A percentile compares a stretch with the other conserved stretches of the same genome.
Evolutionary conservation across 2,888 invertebrate genomes (phyloP).

Genomic region (Malachius bipustulatus): DNA sequence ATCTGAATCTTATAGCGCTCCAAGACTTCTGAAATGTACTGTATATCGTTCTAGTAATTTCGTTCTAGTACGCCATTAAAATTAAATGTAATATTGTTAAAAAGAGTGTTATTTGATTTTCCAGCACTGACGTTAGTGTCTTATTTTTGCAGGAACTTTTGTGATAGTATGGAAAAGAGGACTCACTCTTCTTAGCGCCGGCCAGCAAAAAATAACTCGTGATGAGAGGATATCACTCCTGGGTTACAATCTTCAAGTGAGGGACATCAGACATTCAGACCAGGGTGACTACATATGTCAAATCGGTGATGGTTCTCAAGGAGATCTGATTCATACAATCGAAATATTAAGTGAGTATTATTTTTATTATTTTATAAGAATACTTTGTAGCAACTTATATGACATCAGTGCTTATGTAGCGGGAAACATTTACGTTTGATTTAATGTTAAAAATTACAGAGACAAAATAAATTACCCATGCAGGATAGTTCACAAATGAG

Average conservation of each 20-base stretch:
- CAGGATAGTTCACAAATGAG: no score
- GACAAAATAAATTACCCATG: no score
- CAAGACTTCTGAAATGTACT: no score
- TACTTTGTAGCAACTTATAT: no score
- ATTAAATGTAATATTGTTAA: constrained; percentile 7
- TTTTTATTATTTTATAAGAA: no score
- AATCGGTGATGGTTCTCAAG: constrained; percentile 42
- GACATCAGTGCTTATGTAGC: no score
- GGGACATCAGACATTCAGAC: constrained; percentile 41
- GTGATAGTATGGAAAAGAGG: constrained; percentile 45
- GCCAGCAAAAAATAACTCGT: constrained; percentile 41
- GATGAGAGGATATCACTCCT: constrained; percentile 40
- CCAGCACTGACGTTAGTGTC: background rate
- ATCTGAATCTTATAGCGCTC: no score
- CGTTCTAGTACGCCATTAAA: constrained; percentile 10
- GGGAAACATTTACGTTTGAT: no score
- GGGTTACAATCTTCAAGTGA: constrained; percentile 42
- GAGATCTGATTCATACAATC: constrained; percentile 44
- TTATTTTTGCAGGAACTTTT: constrained; percentile 37
- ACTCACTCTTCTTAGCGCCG: constrained; percentile 40
- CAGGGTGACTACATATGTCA: constrained; percentile 47
- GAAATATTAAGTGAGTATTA: constrained; percentile 43
- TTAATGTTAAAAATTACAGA: no score
- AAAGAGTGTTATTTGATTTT: background rate
- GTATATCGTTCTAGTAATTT: background rate